A percentile compares a stretch with the other conserved stretches of the same genome.
Conservation (phyloP, 92 coral and sea anemone genomes). For the Epizoanthus illoricatus region DNA sequence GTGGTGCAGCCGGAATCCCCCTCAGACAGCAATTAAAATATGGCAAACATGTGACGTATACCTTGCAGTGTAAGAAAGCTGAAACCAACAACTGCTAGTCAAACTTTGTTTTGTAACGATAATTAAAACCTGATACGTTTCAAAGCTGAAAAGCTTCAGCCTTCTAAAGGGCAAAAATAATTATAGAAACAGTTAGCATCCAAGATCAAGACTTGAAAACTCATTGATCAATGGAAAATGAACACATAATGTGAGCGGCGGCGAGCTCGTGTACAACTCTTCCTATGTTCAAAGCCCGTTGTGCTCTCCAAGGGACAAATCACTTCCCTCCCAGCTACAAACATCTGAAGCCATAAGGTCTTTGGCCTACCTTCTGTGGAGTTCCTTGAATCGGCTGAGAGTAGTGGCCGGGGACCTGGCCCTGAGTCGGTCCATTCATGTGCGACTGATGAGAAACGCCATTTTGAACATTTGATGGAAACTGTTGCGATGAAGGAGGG, state of each 20-base stretch:
- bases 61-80: not conserved
- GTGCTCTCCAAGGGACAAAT: not conserved
- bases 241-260: not conserved
- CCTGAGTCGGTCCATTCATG: conserved; percentile 38
- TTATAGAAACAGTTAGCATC: too few relatives aligned
- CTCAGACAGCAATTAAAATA: not conserved
- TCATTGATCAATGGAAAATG: not conserved
- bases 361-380: conserved; percentile 32
- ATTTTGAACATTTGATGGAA: conserved; percentile 35
- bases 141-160: not conserved
- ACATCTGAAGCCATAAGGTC: not conserved
- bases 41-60: not conserved
- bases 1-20: conserved; percentile 21
- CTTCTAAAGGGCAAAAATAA: not conserved
- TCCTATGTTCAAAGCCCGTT: too few relatives aligned
- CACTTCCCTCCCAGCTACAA: not conserved
- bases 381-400: conserved; percentile 34
- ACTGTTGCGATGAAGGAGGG: conserved; percentile 28
- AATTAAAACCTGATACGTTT: not conserved
- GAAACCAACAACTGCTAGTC: not conserved
- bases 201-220: not conserved
- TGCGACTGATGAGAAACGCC: conserved; percentile 40
- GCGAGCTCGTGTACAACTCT: too few relatives aligned
- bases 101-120: not conserved
- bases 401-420: conserved; percentile 29